phyloP scores from a whole-genome alignment of 2,113 vertebrate genomes.

The Python bivittatus region DNA sequence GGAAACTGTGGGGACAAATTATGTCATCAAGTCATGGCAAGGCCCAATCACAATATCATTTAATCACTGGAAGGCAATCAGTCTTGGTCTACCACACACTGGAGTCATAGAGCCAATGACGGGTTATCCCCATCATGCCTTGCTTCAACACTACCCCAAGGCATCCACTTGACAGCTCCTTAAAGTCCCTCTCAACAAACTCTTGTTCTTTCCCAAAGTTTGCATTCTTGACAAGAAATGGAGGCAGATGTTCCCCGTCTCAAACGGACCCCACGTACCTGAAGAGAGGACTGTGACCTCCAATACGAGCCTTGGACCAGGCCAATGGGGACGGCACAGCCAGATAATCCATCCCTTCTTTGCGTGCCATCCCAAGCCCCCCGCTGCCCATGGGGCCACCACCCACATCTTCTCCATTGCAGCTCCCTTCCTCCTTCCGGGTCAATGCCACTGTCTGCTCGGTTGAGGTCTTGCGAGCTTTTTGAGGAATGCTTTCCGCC shows the following conservation, averaged over 20 bases:
- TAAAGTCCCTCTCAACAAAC: background rate
- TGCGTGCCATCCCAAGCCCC: constrained; percentile 66
- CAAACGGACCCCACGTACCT: constrained; percentile 69
- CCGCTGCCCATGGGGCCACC: background rate
- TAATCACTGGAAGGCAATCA: background rate
- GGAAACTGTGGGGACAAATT: background rate
- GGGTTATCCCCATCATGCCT: background rate
- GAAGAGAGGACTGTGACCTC: constrained; percentile 90
- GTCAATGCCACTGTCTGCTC: constrained; percentile 77
- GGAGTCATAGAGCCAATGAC: background rate
- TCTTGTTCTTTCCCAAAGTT: background rate
- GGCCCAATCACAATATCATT: background rate
- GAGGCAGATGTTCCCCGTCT: background rate
- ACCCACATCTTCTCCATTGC: constrained; percentile 62
- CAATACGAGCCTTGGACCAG: constrained; percentile 87
- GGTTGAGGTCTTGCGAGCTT: constrained; percentile 86
- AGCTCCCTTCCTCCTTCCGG: constrained; percentile 60
- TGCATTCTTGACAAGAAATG: background rate
- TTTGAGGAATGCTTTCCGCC: constrained; percentile 84
- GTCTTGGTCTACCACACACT: background rate
- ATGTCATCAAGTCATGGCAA: background rate
- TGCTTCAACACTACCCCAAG: too few relatives aligned
- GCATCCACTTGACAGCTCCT: background rate
- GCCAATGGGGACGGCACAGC: constrained; percentile 87
- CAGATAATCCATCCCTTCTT: constrained; percentile 90